Conservation (phyloP, 2,113 vertebrate genomes). For the Onychostoma macrolepis region DNA sequence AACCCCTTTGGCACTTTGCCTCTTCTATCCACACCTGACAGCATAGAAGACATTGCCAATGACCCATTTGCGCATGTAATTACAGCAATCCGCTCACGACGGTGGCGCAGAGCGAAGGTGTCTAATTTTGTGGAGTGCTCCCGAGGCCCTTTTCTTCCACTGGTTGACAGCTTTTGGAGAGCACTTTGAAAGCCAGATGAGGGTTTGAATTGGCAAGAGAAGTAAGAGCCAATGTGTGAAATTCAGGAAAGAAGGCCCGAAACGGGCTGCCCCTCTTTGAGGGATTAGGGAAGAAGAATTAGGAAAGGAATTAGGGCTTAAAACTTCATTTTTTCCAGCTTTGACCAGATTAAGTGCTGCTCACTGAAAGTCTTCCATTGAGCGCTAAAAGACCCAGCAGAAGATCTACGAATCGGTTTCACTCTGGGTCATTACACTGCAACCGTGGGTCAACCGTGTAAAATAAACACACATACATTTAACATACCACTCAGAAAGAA, state of each 20-base stretch:
- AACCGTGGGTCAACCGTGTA: background rate
- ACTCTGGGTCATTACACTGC: background rate
- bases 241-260: conserved; percentile 52
- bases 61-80: conserved; percentile 56
- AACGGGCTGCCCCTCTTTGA: conserved; percentile 63
- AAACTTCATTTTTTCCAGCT: conserved; percentile 66
- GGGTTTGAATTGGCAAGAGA: conserved; percentile 20
- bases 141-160: conserved; percentile 32
- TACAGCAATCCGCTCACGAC: conserved; percentile 37
- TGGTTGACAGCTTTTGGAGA: conserved; percentile 35
- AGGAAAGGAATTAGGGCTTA: conserved; percentile 67
- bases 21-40: conserved; percentile 46
- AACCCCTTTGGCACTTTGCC: conserved; percentile 35
- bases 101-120: conserved; percentile 31
- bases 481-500: background rate
- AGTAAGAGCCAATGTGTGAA: conserved; percentile 10
- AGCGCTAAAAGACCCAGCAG: background rate
- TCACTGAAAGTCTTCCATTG: conserved; percentile 48
- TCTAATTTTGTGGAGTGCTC: conserved; percentile 49
- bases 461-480: conserved; percentile 4
- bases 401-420: background rate
- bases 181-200: conserved; percentile 31
- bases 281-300: conserved; percentile 64
- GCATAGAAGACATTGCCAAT: conserved; percentile 33
- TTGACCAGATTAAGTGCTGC: conserved; percentile 68